Evolutionary conservation across 2,888 invertebrate species (phyloP).

Genomic region (Xanthia icteritia): DNA sequence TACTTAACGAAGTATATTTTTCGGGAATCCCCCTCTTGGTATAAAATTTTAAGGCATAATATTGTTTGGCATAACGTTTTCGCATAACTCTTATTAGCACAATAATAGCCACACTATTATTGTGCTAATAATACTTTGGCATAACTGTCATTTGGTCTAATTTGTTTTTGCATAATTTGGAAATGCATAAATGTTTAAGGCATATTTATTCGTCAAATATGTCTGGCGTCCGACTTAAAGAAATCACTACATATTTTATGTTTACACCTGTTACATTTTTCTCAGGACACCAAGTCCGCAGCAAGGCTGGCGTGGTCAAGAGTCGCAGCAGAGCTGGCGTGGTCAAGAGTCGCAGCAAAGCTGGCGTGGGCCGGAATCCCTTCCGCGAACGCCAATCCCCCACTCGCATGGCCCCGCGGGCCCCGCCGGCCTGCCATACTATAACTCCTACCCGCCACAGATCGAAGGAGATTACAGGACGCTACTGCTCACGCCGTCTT

Average conservation of each 20-base stretch:
- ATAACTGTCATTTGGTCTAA: no score
- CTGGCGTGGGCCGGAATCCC: constrained; percentile 90
- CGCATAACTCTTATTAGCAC: no score
- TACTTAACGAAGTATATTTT: no score
- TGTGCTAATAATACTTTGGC: no score
- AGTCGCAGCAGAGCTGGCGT: constrained; percentile 88
- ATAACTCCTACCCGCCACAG: constrained; percentile 83
- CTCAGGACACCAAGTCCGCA: constrained; percentile 89
- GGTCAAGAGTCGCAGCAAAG: constrained; percentile 89
- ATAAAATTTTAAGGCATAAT: no score
- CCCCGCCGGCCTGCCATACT: constrained; percentile 68
- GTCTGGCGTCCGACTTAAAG: neutral
- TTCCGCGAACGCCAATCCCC: constrained; percentile 88
- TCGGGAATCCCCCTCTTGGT: no score
- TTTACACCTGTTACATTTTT: neutral
- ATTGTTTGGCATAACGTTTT: no score
- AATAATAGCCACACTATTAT: no score
- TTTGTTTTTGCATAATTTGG: no score
- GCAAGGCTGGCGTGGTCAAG: constrained; percentile 87
- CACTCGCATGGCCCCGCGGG: constrained; percentile 77
- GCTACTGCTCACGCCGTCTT: constrained; percentile 81
- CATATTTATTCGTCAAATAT: no score
- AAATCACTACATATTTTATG: constrained; percentile 4
- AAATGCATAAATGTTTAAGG: no score
- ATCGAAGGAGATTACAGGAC: constrained; percentile 83